Evolutionary conservation across 1,140 invertebrate species (phyloP).

Genomic region (Sycophila sp.): DNA sequence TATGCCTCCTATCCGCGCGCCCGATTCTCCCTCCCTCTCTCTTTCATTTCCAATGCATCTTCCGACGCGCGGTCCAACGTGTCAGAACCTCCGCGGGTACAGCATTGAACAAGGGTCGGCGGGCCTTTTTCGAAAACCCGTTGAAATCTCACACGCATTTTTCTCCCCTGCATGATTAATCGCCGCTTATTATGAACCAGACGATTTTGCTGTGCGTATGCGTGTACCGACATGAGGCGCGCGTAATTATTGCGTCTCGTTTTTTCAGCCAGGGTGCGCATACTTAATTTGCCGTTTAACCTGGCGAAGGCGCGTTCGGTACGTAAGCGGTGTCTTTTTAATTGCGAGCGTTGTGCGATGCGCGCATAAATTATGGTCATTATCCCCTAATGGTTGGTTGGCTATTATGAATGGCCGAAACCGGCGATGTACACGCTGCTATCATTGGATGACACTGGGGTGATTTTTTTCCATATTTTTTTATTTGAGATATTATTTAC

Average conservation of each 20-base stretch:
- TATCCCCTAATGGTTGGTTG: constrained; percentile 48
- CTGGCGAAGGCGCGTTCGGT: not conserved
- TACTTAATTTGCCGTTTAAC: not conserved
- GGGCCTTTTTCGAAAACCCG: constrained; percentile 7
- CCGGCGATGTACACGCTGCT: constrained; percentile 13
- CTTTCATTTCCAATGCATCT: not conserved
- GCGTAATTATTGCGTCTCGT: constrained; percentile 31
- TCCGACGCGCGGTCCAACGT: not conserved
- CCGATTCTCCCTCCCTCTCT: not conserved
- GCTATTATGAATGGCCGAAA: constrained; percentile 51
- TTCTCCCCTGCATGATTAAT: constrained; percentile 9
- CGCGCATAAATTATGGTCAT: constrained; percentile 55
- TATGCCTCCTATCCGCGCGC: not conserved
- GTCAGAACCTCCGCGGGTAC: no score
- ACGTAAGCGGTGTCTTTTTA: constrained; percentile 50
- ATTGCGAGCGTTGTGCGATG: constrained; percentile 40
- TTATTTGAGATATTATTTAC: no score
- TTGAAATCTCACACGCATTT: not conserved
- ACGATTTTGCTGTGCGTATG: not conserved
- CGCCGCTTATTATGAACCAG: not conserved
- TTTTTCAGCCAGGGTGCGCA: constrained; percentile 11
- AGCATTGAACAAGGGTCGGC: no score
- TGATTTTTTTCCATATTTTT: not conserved
- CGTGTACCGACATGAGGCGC: not conserved
- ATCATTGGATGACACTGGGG: not conserved